phyloP scores from a whole-genome alignment of 2,113 vertebrate species.

The Speoplatyrhinus poulsoni region DNA sequence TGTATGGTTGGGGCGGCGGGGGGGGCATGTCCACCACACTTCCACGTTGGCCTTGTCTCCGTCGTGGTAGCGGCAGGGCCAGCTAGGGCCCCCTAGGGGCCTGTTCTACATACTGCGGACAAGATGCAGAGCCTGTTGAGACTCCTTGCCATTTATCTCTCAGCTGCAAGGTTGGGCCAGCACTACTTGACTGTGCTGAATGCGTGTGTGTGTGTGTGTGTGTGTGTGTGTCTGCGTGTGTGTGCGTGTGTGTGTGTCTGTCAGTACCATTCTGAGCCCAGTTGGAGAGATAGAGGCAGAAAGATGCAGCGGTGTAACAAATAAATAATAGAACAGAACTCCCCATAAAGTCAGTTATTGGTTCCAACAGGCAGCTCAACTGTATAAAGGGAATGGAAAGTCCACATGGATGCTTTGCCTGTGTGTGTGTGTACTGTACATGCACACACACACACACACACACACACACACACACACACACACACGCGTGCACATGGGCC shows the following conservation, averaged over 20 bases:
- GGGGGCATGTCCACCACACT: constrained; percentile 39
- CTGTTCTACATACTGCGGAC: constrained; percentile 71
- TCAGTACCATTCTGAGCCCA: background rate
- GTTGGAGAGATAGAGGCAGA: constrained; percentile 6
- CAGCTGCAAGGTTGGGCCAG: constrained; percentile 69
- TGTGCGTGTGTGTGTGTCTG: constrained; percentile 11
- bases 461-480: too few relatives aligned
- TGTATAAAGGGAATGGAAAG: constrained; percentile 26
- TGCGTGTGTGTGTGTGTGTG: constrained; percentile 30
- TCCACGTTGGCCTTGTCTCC: constrained; percentile 34
- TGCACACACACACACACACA: background rate
- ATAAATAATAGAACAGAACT: constrained; percentile 42
- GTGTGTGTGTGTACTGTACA: constrained; percentile 1
- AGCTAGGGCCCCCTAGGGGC: constrained; percentile 56
- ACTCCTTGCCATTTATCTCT: constrained; percentile 71
- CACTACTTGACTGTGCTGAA: constrained; percentile 68
- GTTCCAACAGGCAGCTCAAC: constrained; percentile 40
- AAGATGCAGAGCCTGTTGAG: constrained; percentile 67
- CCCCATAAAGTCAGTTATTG: constrained; percentile 49
- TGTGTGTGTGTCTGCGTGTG: constrained; percentile 31
- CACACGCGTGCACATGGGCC: background rate
- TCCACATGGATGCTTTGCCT: constrained; percentile 13
- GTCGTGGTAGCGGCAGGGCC: constrained; percentile 32
- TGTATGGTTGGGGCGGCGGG: constrained; percentile 12
- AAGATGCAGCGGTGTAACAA: constrained; percentile 37